phyloP scores from a whole-genome alignment of 2,113 vertebrate species.

The Percina caprodes region DNA sequence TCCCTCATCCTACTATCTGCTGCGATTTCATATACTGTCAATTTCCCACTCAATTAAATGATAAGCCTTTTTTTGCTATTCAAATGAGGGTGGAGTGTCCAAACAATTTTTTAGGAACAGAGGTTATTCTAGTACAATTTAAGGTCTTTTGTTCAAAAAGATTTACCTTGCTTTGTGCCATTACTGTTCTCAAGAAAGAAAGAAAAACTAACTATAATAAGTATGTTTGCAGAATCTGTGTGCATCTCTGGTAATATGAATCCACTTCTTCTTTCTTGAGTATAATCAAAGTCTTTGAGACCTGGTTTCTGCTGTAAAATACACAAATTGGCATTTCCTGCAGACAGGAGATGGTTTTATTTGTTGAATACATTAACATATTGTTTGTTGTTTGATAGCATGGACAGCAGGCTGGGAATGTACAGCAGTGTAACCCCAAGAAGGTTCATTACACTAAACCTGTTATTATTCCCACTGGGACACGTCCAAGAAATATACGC shows the following conservation, averaged over 20 bases:
- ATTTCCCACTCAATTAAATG: constrained; percentile 82
- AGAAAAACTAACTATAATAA: constrained; percentile 12
- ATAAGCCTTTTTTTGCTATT: constrained; percentile 72
- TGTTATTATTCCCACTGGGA: constrained; percentile 58
- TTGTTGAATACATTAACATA: constrained; percentile 68
- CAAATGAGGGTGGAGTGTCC: constrained; percentile 58
- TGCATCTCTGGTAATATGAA: constrained; percentile 20
- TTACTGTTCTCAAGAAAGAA: neutral
- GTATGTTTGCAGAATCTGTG: constrained; percentile 24
- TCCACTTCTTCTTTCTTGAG: constrained; percentile 33
- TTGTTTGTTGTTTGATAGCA: constrained; percentile 60
- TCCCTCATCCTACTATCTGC: constrained; percentile 59
- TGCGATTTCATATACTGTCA: constrained; percentile 69
- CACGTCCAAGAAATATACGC: constrained; percentile 20
- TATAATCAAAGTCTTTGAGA: constrained; percentile 33
- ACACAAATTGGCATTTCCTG: constrained; percentile 54
- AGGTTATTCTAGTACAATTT: constrained; percentile 53
- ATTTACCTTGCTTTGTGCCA: constrained; percentile 28
- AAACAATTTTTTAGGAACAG: constrained; percentile 62
- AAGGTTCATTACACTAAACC: constrained; percentile 73
- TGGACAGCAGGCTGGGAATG: constrained; percentile 42
- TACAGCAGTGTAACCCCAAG: constrained; percentile 65
- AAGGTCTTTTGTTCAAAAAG: constrained; percentile 49
- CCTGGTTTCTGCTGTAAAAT: constrained; percentile 20
- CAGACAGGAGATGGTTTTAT: constrained; percentile 31